phyloP scores from a whole-genome alignment of 2,113 vertebrate species.

The Proteles cristata region DNA sequence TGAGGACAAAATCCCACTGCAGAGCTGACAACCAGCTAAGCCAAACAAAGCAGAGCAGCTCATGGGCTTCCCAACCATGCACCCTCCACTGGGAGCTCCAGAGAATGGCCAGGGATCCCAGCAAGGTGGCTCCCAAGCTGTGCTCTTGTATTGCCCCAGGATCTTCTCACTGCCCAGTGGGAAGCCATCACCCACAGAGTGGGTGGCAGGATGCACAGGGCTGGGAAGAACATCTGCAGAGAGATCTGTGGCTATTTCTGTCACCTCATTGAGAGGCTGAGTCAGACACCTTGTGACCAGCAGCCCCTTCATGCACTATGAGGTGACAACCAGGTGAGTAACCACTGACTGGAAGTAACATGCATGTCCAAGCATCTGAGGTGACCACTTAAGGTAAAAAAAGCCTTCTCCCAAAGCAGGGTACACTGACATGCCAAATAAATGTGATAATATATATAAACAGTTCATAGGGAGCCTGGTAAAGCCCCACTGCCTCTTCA shows the following conservation, averaged over 20 bases:
- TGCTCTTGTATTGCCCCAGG: neutral
- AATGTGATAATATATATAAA: neutral
- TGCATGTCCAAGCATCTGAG: neutral
- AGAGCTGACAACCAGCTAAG: neutral
- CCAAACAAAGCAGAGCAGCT: neutral
- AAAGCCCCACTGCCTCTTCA: neutral
- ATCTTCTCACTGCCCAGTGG: neutral
- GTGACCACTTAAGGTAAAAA: neutral
- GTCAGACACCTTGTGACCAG: neutral
- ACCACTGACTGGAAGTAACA: neutral
- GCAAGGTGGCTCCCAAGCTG: neutral
- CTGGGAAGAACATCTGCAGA: neutral
- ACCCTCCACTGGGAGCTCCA: neutral
- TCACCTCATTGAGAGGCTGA: neutral
- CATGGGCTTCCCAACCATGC: neutral
- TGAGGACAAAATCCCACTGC: neutral
- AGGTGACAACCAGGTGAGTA: neutral
- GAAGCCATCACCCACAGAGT: neutral
- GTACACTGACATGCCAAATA: neutral
- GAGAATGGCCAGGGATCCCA: neutral
- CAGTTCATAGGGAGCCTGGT: neutral
- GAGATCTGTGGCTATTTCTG: neutral
- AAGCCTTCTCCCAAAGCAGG: neutral
- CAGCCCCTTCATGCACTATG: neutral
- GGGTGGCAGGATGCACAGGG: neutral